A percentile compares a stretch with the other conserved stretches of the same genome.
phyloP scores from a whole-genome alignment of 2,888 invertebrate species.

The Ctenicera cuprea region DNA sequence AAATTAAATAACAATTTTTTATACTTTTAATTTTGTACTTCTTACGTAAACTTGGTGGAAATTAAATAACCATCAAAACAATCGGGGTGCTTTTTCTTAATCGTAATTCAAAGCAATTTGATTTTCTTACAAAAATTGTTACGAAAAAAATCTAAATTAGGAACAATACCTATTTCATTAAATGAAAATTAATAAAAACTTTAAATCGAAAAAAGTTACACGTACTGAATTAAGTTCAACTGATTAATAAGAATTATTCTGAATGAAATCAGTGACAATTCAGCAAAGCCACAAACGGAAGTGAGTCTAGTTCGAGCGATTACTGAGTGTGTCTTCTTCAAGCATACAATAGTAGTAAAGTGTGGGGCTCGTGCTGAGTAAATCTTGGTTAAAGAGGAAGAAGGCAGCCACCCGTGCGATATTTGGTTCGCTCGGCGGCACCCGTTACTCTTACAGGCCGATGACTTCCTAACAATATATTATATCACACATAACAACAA shows the following conservation, averaged over 20 bases:
- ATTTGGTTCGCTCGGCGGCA: conserved; percentile 70
- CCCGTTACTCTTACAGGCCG: conserved; percentile 69
- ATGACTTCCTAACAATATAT: conserved; percentile 70
- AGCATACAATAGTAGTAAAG: conserved; percentile 51
- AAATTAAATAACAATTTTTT: too few relatives aligned
- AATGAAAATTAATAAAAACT: too few relatives aligned
- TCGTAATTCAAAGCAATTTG: too few relatives aligned
- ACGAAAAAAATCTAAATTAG: too few relatives aligned
- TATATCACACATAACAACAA: conserved; percentile 61
- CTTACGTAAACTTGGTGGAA: too few relatives aligned
- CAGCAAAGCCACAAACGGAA: neutral
- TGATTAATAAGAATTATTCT: neutral
- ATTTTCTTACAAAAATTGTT: too few relatives aligned
- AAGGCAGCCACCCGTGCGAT: conserved; percentile 70
- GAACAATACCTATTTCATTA: too few relatives aligned
- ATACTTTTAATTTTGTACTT: too few relatives aligned
- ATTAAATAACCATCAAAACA: too few relatives aligned
- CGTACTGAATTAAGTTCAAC: too few relatives aligned
- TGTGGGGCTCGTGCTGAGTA: conserved; percentile 66
- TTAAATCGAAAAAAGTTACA: too few relatives aligned
- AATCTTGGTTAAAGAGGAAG: conserved; percentile 64
- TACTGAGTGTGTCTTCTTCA: conserved; percentile 36
- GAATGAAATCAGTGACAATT: neutral
- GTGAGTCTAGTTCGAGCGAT: neutral
- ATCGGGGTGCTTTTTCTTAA: too few relatives aligned